Base-by-base conservation (phyloP, 1,140 invertebrate genomes). In the Aphelenchoides besseyi region DNA sequence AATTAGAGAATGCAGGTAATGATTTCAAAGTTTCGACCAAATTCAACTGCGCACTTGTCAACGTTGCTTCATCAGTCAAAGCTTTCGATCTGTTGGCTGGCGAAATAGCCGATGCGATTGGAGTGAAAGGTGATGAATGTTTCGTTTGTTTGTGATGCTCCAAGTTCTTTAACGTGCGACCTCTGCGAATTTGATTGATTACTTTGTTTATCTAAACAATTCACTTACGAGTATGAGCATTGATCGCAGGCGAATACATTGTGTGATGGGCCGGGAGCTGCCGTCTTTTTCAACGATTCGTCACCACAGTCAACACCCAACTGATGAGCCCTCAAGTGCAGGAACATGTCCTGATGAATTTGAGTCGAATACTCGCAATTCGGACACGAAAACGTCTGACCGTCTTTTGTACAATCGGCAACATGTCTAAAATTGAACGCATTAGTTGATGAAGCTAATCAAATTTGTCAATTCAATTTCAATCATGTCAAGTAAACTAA, bases 371-470 rank as follows among this genome's bases (percentile, higher is more conserved):
- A 71, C 12, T 35, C 26, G 30, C 69, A 70, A 18, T 70, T 52
- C 16, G 68, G 70, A 23, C 69, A 73, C 16, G 30, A 30, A 68
- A 71, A 73, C 26, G 16, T 35, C 26, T 74, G 37, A 23, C 78
- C 77, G 18, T 80, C 74, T 52, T 78, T 72, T 23, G 68, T n/a
- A 30, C 77, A 79, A 55, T 79, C 77, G n/a, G 75, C 59, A 23
- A 79, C 78, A 32, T 79, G 77, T 2, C 77, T 61, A 16, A 28
- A 67, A 55, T 48, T n/a, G n/a, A n/a, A n/a, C n/a, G n/a, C n/a
- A n/a, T n/a, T n/a, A n/a, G n/a, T n/a, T n/a, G n/a, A n/a, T n/a
- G n/a, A n/a, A n/a, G n/a, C n/a, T n/a, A n/a, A n/a, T n/a, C n/a
- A n/a, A n/a, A n/a, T n/a, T n/a, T 48, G 41, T 48, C 41, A 23